A percentile compares a stretch with the other conserved stretches of the same genome.
phyloP scores from a whole-genome alignment of 2,113 vertebrate species.

The Monopterus albus region DNA sequence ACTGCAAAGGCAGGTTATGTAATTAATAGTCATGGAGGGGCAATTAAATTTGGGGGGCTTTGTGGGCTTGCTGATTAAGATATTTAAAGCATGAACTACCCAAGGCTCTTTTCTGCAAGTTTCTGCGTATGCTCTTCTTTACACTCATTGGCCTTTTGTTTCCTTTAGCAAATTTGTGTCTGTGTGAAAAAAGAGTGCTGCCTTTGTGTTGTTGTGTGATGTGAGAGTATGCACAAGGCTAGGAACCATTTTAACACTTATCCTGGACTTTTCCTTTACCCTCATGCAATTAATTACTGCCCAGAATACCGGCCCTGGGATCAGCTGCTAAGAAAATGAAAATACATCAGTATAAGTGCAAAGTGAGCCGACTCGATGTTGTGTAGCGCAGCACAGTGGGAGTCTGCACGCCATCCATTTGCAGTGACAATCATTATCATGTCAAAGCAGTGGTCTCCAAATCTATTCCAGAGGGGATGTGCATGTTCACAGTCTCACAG shows the following conservation, averaged over 20 bases:
- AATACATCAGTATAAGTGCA: conserved; percentile 59
- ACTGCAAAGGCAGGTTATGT: conserved; percentile 71
- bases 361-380: conserved; percentile 22
- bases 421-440: conserved; percentile 68
- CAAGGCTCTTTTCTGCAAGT: conserved; percentile 57
- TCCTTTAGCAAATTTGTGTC: conserved; percentile 48
- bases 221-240: conserved; percentile 30
- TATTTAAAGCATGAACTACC: conserved; percentile 76
- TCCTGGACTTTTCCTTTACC: conserved; percentile 73
- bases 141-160: conserved; percentile 45
- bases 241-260: conserved; percentile 64
- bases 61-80: conserved; percentile 80
- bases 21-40: conserved; percentile 81
- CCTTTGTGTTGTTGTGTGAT: conserved; percentile 47
- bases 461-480: conserved; percentile 62
- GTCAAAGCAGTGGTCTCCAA: conserved; percentile 57
- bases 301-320: conserved; percentile 56
- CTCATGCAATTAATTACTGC: conserved; percentile 68
- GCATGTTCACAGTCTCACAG: conserved; percentile 53
- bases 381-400: conserved; percentile 26
- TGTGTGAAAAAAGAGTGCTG: conserved; percentile 40
- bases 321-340: conserved; percentile 62
- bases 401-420: conserved; percentile 59
- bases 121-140: conserved; percentile 55
- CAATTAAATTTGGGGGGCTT: conserved; percentile 81